Base-by-base conservation (phyloP, 2,888 invertebrate genomes). In the Blomia tropicalis region DNA sequence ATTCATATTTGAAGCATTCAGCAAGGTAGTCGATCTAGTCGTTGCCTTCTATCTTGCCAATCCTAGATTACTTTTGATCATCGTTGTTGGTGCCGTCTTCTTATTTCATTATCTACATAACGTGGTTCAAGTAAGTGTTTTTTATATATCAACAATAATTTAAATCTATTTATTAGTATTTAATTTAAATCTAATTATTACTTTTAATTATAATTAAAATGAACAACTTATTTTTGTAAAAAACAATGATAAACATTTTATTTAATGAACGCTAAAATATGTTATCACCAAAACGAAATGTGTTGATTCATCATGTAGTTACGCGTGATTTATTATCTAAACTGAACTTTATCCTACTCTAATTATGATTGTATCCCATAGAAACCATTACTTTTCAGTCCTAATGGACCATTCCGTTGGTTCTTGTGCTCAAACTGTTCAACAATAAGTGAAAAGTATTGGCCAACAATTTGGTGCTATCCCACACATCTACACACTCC, bases 381-480 rank as follows among this genome's bases (percentile, higher is more conserved):
- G 85, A 79, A 79, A 68, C 85, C 85, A n/a, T 75, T 78, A 64
- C 72, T 85, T 68, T 79, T 82, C 65, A 83, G 83, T 69, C 77
- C 80, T 43, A 78, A 80, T 69, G 82, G 82, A 27, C 79, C 80
- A 63, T 82, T 85, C 69, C 79, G 80, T 61, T 74, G 76, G 29
- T 81, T 83, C 70, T 74, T 85, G 59, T 77, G 80, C 66, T 75
- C 77, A 31, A 78, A 80, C 69, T 79, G 85, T 68, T 83, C 83
- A 23, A 75, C 82, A 61, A 74, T 85, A 64, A 79, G 79, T 68
- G 80, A 81, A 72, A 81, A 80, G 72, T 86, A 82, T 73, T 85
- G 85, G 84, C 85, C 86, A 23, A 84, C 85, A 59, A 78, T 84
- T 63, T 87, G 86, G 86, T 85, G 84, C 70, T 81, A 84, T 66